phyloP scores from a whole-genome alignment of 2,888 invertebrate genomes.

The Tyria jacobaeae region DNA sequence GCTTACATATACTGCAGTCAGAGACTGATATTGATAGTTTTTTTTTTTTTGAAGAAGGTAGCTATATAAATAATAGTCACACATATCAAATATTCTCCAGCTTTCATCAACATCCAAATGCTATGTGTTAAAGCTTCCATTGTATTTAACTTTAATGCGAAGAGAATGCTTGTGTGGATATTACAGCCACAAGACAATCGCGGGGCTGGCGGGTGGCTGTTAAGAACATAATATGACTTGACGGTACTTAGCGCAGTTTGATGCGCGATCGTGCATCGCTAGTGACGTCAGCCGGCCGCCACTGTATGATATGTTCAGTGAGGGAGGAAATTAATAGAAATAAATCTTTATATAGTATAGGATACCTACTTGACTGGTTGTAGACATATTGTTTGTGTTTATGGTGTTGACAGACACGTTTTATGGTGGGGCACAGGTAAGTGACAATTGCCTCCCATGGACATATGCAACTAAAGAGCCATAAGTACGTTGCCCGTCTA shows the following conservation, averaged over 20 bases:
- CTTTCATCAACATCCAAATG: no score
- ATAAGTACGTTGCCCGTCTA: no score
- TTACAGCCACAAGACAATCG: not conserved
- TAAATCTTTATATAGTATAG: not conserved
- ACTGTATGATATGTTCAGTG: not conserved
- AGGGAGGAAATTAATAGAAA: not conserved
- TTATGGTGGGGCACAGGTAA: no score
- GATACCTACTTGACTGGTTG: not conserved
- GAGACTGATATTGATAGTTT: no score
- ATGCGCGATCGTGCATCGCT: not conserved
- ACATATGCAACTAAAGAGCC: no score
- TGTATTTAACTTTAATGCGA: not conserved
- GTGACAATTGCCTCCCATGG: no score
- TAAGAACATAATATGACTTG: not conserved
- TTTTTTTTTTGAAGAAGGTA: no score
- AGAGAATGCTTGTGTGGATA: not conserved
- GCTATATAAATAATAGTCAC: no score
- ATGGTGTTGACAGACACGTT: no score
- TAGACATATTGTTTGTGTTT: no score
- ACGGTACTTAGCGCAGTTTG: conserved; percentile 3
- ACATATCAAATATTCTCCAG: no score
- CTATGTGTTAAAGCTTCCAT: not conserved
- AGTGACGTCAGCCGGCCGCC: not conserved
- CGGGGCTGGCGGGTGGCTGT: not conserved
- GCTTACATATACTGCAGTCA: no score